Evolutionary conservation across 2,888 invertebrate genomes (phyloP).

Genomic region (Zaprionus obscuricornis): DNA sequence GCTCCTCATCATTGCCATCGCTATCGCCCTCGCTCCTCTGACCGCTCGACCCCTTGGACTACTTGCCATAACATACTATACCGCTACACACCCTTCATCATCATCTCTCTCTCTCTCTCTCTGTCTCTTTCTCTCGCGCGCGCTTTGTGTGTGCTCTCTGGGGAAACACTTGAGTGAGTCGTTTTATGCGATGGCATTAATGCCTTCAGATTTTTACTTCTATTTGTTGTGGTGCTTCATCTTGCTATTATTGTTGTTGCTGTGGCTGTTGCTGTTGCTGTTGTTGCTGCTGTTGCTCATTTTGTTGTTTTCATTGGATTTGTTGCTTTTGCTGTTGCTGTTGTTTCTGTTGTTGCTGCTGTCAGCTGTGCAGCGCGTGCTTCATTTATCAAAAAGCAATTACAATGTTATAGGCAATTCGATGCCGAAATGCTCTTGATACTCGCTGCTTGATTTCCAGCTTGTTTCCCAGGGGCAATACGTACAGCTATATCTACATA

Average conservation of each 20-base stretch:
- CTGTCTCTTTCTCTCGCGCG: too few species aligned
- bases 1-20: too few species aligned
- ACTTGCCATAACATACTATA: too few species aligned
- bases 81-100: too few species aligned
- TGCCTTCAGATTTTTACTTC: slow-evolving; percentile 35
- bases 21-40: too few species aligned
- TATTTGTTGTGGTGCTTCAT: slow-evolving; percentile 9
- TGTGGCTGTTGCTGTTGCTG: neutral
- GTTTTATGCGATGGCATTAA: slow-evolving; percentile 55
- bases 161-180: slow-evolving; percentile 66
- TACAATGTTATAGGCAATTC: slow-evolving; percentile 71
- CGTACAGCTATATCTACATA: too few species aligned
- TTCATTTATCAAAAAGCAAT: slow-evolving; percentile 75
- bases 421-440: slow-evolving; percentile 44
- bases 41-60: too few species aligned
- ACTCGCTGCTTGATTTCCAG: slow-evolving; percentile 8
- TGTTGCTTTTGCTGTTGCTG: slow-evolving; percentile 17
- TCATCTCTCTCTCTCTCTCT: too few species aligned
- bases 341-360: slow-evolving; percentile 39
- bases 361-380: slow-evolving; percentile 75
- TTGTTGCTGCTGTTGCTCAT: neutral
- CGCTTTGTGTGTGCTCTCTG: too few species aligned
- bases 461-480: slow-evolving; percentile 46
- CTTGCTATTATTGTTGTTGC: neutral
- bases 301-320: neutral